These are phyloP conservation scores for Ips nitidus DNA, from an alignment of 1,140 invertebrate species.

Conservation along the genomic window DNA sequence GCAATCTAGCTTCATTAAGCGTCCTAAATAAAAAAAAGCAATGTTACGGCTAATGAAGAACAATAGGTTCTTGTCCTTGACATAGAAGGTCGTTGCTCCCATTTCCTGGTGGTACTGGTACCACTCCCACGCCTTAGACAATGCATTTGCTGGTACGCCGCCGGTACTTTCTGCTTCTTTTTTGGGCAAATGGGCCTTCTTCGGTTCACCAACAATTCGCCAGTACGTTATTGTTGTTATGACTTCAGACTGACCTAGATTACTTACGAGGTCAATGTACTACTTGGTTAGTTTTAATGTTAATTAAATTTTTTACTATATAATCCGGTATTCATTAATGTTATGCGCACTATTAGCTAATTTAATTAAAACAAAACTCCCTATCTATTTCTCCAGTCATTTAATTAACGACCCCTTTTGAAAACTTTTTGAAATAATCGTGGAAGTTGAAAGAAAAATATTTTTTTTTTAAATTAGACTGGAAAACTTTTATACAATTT, in stretches of 20 bases:
- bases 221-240: slow-evolving; percentile 14
- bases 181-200: slow-evolving; percentile 13
- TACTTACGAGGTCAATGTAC: slow-evolving; percentile 6
- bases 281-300: slow-evolving; percentile 2
- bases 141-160: slow-evolving; percentile 9
- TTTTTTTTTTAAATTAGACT: no score
- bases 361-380: no score
- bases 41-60: slow-evolving; percentile 4
- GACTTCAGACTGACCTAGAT: slow-evolving; percentile 16
- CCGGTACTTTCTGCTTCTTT: slow-evolving; percentile 12
- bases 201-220: slow-evolving; percentile 1
- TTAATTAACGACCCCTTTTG: no score
- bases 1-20: neutral
- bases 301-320: neutral
- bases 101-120: neutral
- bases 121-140: slow-evolving; percentile 16
- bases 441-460: no score
- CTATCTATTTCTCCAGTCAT: no score
- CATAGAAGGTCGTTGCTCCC: slow-evolving; percentile 9
- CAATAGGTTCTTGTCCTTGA: slow-evolving; percentile 1
- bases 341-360: no score
- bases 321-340: neutral
- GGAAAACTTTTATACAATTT: no score
- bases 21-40: neutral
- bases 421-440: no score